Evolutionary conservation across 92 coral and sea anemone genomes (phyloP).

Genomic region (Bergia puertoricense): DNA sequence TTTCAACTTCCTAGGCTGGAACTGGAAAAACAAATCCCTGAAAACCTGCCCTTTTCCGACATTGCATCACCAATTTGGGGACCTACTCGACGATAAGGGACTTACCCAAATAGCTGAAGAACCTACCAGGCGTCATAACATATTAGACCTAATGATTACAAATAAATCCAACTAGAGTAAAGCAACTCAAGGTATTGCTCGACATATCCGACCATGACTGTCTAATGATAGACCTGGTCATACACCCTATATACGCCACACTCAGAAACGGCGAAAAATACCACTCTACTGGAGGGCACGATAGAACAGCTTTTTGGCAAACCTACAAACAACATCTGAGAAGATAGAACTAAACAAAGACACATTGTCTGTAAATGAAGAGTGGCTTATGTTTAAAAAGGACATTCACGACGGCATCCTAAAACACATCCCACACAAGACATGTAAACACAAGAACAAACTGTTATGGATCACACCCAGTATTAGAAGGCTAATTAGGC

Average conservation of each 20-base stretch:
- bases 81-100: slow-evolving; percentile 18
- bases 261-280: slow-evolving; percentile 57
- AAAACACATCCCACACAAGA: slow-evolving; percentile 44
- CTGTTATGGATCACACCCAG: slow-evolving; percentile 45
- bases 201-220: slow-evolving; percentile 67
- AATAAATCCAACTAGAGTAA: slow-evolving; percentile 45
- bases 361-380: slow-evolving; percentile 47
- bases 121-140: slow-evolving; percentile 30
- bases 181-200: slow-evolving; percentile 45
- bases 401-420: slow-evolving; percentile 32
- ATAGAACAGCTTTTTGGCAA: slow-evolving; percentile 45
- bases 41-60: slow-evolving; percentile 3
- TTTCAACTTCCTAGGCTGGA: slow-evolving; percentile 51
- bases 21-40: slow-evolving; percentile 12
- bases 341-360: slow-evolving; percentile 35
- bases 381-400: slow-evolving; percentile 46
- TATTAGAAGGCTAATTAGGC: slow-evolving; percentile 35
- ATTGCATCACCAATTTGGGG: background rate
- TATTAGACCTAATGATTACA: slow-evolving; percentile 57
- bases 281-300: slow-evolving; percentile 58
- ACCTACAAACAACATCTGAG: slow-evolving; percentile 26
- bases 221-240: slow-evolving; percentile 47
- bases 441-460: slow-evolving; percentile 22
- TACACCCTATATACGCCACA: slow-evolving; percentile 54
- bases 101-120: slow-evolving; percentile 3